Evolutionary conservation across 2,888 invertebrate genomes (phyloP), one percentile per base, ranked within the genome.

Genomic region (Germaria angustata): DNA sequence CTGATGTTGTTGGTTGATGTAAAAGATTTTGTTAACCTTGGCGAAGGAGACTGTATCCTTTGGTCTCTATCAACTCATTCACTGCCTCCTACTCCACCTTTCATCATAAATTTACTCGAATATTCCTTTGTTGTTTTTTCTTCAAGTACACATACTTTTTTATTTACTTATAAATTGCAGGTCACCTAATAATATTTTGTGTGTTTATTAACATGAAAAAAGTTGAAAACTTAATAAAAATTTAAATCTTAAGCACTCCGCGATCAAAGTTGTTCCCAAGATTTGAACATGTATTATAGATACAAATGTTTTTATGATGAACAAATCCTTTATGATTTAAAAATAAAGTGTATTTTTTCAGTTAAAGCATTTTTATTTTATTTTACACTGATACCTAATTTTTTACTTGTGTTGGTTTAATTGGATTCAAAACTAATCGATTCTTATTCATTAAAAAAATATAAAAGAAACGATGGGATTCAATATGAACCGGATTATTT

Each of bases 131-230:
- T 36, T 59, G 13, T 28, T 41, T 46, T 46, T 46, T 8, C 32
- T 59, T 13, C n/a, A 49, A 69, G 15, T 41, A 34, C 53, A n/a
- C n/a, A n/a, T n/a, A n/a, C 36, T 77, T 41, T 73, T 57, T 61
- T 78, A 77, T 81, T 81, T 73, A 73, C 77, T 77, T 73, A 68
- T 68, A 77, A 77, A 77, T 81, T 68, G 55, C 72, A 77, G 15
- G 49, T 61, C 46, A 57, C 59, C 55, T 81, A 76, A 71, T 71
- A 65, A 66, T 34, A 49, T 63, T 73, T 51, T 61, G 66, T 61
- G 59, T 63, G 44, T 34, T 68, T 68, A 73, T 73, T 73, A 61
- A 73, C 68, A 53, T 32, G 32, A 8, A 20, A 3, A 20, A 32
- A 39, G 5, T 39, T 59, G 13, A 9, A n/a, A 61, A n/a, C 20